Conservation (phyloP, 2,113 vertebrate genomes). For the Morone saxatilis region DNA sequence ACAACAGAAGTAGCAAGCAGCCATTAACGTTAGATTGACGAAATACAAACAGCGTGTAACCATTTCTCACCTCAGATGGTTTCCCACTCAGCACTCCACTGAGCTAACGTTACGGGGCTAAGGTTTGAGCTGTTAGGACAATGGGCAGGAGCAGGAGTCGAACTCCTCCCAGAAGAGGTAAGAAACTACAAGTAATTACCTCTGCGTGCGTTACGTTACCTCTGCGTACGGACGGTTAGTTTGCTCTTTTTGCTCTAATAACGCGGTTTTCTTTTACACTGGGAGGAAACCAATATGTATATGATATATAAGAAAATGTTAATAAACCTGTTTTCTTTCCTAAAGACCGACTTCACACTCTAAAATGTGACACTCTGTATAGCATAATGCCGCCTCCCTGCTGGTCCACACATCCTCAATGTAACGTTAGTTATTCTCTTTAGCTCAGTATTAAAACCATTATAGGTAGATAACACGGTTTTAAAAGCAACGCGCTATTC, state of each 20-base stretch:
- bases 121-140: background rate
- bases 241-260: background rate
- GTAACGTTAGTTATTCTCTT: background rate
- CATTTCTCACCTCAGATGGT: background rate
- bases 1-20: background rate
- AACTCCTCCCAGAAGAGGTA: slow-evolving; percentile 83
- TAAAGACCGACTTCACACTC: background rate
- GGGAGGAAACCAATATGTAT: fast-evolving
- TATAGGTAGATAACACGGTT: background rate
- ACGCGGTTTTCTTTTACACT: background rate
- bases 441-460: background rate
- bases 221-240: too few species aligned
- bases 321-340: background rate
- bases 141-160: slow-evolving; percentile 86
- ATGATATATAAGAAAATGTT: background rate
- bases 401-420: background rate
- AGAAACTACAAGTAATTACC: background rate
- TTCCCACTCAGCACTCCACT: fast-evolving
- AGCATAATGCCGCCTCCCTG: background rate
- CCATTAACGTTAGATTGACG: background rate
- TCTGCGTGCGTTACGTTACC: too few species aligned
- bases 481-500: background rate
- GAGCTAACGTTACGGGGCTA: background rate
- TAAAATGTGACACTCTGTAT: background rate
- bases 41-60: background rate